Percentiles rank a stretch among this genome's conserved stretches.
These are phyloP conservation scores for Toxonevra muliebris DNA, from an alignment of 2,888 invertebrate species.

Conservation along the genomic window DNA sequence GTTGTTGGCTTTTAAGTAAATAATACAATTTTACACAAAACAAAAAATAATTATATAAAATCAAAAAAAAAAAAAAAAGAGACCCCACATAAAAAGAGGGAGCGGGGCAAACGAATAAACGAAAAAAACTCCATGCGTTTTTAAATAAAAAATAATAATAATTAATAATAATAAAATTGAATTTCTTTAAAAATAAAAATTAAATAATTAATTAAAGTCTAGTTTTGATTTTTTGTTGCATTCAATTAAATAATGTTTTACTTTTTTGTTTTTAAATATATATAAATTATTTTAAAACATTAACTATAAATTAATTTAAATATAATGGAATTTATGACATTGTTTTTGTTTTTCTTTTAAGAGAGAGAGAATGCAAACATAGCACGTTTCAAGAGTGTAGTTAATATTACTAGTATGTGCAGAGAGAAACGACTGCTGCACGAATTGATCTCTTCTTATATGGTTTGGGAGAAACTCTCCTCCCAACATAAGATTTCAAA, in stretches of 20 bases:
- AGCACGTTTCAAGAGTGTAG: no score
- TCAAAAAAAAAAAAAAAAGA: background rate
- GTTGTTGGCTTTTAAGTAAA: background rate
- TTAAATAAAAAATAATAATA: background rate
- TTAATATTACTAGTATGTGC: no score
- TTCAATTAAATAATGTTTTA: background rate
- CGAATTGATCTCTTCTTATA: no score
- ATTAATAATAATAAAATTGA: background rate
- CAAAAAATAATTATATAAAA: constrained; percentile 2
- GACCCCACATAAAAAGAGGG: no score
- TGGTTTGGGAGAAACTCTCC: no score
- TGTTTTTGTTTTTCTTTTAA: no score
- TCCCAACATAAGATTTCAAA: no score
- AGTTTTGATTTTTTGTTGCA: background rate
- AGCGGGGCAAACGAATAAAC: background rate
- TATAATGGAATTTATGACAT: background rate
- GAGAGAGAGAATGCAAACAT: no score
- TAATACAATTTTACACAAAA: constrained; percentile 7
- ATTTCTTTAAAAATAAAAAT: constrained; percentile 10
- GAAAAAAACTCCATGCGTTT: no score
- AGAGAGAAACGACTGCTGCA: no score
- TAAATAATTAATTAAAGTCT: constrained; percentile 7
- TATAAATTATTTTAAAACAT: constrained; percentile 10
- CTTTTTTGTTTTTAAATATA: background rate
- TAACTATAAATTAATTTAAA: background rate